Evolutionary conservation across 2,888 invertebrate genomes (phyloP), one percentile per base, ranked within the genome.

Genomic region (Entomobrya proxima): DNA sequence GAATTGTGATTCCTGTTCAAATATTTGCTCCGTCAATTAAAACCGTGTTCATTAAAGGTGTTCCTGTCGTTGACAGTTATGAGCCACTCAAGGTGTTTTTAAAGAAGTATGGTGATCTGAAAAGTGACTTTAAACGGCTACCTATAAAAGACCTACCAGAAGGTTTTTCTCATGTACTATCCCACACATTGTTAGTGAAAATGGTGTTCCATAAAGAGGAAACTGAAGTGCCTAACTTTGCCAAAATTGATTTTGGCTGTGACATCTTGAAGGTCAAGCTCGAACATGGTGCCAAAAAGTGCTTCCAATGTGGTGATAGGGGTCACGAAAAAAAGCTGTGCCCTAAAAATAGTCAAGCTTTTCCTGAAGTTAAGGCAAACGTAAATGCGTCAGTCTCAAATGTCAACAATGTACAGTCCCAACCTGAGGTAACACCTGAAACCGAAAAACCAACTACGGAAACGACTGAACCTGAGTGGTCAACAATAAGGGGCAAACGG

Each of bases 271-370:
- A 74, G 18, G 72, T 81, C 4, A 81, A 81, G 32, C 58, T 81
- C 15, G 81, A 81, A n/a, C 47, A 81, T 21, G 81, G 81, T 21
- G 0, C 32, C 1, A 81, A 74, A 30, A 81, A 81, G 30, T 81
- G 81, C 24, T 81, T 30, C 24, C 37, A 61, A 21, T 81, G 81
- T 58, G 74, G 72, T 9, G 61, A 74, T 0, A 3, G 47, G 1
- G 44, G 58, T 15, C 81, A 81, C 15, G 58, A 47, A 15, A 58
- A 9, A n/a, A 80, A 72, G 32, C 9, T 72, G 0, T 80, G 80
- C 30, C 72, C 80, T 7, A 13, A 40, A n/a, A 64, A 80, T 13
- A 5, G 0, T 0, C 18, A 6, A 13, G 44, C 1, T 9, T 80
- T 72, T 24, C 80, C 78, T 11, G 6, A 2, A 35, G 18, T 55